Evolutionary conservation across 2,888 invertebrate species (phyloP), one percentile per base, ranked within the genome.

Genomic region (Dendrolimus houi): DNA sequence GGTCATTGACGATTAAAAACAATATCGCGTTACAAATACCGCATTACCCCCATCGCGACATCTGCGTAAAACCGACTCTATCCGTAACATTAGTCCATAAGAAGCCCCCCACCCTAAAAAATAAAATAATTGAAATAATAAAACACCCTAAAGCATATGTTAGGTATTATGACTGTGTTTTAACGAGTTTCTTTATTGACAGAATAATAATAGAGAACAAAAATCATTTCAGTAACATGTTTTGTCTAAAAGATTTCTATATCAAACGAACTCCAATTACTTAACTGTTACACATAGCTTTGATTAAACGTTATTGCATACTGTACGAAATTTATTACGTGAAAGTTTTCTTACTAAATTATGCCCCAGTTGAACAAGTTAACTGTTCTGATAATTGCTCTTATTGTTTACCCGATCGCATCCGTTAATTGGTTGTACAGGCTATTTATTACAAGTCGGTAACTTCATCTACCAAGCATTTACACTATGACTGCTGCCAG

Each of bases 251-350:
- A 47, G 47, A 47, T 47, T 47, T 47, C 47, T 47, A 9, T 47
- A 47, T 47, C 47, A 47, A 47, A 47, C 54, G 12, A 58, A 52
- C 29, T 53, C 29, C 53, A 55, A 56, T 55, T 55, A 55, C 55
- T 53, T 14, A 40, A 41, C 53, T 14, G 55, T 55, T 56, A 55
- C 53, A 52, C 55, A 59, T 59, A 56, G 57, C 56, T 59, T 58
- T 55, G 14, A 56, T 59, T 53, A 55, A 56, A 55, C 55, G 54
- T 55, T 59, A 57, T 55, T 53, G 56, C 59, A 52, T 55, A 56
- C 47, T 14, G 13, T 55, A 55, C 55, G 56, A 53, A 56, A 59
- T 59, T 59, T 56, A 59, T 56, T 59, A 53, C 41, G 12, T 14
- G 47, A 41, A 55, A 53, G 13, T 55, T 59, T 55, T 56, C 53